These are phyloP conservation scores for Gavia stellata DNA, from an alignment of 2,113 vertebrate genomes.

Conservation along the genomic window DNA sequence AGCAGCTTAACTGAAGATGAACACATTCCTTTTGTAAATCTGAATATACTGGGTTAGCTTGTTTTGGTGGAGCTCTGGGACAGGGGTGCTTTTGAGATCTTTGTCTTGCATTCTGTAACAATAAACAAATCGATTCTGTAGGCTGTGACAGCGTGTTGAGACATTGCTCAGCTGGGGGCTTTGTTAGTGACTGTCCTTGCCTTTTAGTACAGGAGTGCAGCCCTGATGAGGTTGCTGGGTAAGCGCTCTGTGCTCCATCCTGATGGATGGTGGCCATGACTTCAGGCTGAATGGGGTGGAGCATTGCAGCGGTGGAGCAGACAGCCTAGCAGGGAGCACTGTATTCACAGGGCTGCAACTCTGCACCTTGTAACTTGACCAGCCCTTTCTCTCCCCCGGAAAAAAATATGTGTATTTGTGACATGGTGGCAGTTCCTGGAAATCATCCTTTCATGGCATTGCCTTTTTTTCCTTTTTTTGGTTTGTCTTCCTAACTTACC, in stretches of 20 bases:
- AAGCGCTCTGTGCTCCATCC: neutral
- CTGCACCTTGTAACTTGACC: neutral
- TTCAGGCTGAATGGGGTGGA: neutral
- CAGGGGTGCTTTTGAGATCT: neutral
- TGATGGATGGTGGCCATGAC: neutral
- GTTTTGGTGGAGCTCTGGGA: neutral
- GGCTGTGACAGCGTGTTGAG: neutral
- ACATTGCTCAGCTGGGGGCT: neutral
- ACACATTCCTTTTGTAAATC: neutral
- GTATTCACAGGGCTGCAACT: neutral
- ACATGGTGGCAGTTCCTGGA: neutral
- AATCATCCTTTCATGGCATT: neutral
- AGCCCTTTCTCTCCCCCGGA: neutral
- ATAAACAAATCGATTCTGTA: neutral
- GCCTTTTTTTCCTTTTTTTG: neutral
- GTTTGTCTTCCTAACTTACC: neutral
- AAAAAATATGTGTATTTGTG: neutral
- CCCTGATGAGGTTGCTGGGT: neutral
- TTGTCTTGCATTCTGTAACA: neutral
- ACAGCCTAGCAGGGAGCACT: neutral
- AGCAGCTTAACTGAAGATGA: conserved; percentile 72
- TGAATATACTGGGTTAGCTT: neutral
- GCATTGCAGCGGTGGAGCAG: neutral
- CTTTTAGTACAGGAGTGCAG: neutral
- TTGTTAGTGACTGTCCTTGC: neutral